A percentile compares a stretch with the other conserved stretches of the same genome.
phyloP scores from a whole-genome alignment of 2,797 vertebrate species.

The Delichon dasypus region DNA sequence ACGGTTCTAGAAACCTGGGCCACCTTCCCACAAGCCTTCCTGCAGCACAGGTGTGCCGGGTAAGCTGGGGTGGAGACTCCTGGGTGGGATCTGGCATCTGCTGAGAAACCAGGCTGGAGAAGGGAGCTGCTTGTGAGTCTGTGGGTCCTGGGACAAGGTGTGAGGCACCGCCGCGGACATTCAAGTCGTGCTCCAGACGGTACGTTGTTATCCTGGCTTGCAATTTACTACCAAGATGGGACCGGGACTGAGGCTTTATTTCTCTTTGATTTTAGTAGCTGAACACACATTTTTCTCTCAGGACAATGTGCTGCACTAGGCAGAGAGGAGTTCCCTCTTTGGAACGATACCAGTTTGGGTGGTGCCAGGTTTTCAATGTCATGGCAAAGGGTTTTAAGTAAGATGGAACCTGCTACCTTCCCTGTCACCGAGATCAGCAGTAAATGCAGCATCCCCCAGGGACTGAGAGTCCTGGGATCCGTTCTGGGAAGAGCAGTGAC shows the following conservation, averaged over 20 bases:
- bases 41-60: neutral
- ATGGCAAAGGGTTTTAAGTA: neutral
- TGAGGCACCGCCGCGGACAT: neutral
- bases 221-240: neutral
- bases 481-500: neutral
- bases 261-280: neutral
- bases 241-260: neutral
- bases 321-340: neutral
- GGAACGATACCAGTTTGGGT: neutral
- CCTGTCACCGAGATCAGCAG: neutral
- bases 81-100: neutral
- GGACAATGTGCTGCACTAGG: neutral
- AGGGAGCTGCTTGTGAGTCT: neutral
- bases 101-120: neutral
- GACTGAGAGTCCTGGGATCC: neutral
- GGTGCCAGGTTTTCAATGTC: neutral
- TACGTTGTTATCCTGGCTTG: neutral
- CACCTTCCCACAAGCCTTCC: neutral
- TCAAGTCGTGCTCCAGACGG: neutral
- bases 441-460: neutral
- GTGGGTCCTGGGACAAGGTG: neutral
- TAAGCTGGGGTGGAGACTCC: fast-evolving
- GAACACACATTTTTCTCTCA: neutral
- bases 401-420: neutral
- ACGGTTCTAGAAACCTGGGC: neutral